These are phyloP conservation scores for Butorides virescens DNA, from an alignment of 2,113 vertebrate genomes.

Conservation along the genomic window DNA sequence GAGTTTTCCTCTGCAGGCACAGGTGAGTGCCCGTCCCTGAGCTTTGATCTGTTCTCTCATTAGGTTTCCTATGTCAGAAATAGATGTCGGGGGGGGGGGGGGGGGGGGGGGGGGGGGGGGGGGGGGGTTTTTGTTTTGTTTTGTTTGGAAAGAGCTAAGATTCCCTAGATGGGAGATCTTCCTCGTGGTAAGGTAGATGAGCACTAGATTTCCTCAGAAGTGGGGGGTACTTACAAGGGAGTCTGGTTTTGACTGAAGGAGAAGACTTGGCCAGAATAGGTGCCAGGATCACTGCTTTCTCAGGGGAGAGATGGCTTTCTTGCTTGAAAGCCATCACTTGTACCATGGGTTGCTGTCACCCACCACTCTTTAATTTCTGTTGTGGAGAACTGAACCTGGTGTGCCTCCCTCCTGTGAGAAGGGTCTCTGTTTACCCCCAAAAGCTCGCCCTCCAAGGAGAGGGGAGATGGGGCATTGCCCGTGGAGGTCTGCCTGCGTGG, in stretches of 20 bases:
- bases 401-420: neutral
- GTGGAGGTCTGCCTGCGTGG: accelerated
- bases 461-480: neutral
- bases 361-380: neutral
- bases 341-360: neutral
- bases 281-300: neutral
- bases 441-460: neutral
- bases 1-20: neutral
- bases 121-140: neutral
- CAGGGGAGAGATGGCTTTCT: neutral
- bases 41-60: neutral
- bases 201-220: neutral
- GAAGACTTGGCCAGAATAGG: neutral
- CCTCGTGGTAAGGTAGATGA: accelerated
- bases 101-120: accelerated
- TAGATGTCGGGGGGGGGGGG: no score
- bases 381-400: neutral
- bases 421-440: neutral
- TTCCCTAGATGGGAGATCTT: neutral
- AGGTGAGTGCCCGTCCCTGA: no score
- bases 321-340: neutral
- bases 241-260: neutral
- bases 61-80: neutral
- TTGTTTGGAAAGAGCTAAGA: neutral
- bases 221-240: neutral